phyloP scores from a whole-genome alignment of 2,888 invertebrate species.

The Trachelus stipa region DNA sequence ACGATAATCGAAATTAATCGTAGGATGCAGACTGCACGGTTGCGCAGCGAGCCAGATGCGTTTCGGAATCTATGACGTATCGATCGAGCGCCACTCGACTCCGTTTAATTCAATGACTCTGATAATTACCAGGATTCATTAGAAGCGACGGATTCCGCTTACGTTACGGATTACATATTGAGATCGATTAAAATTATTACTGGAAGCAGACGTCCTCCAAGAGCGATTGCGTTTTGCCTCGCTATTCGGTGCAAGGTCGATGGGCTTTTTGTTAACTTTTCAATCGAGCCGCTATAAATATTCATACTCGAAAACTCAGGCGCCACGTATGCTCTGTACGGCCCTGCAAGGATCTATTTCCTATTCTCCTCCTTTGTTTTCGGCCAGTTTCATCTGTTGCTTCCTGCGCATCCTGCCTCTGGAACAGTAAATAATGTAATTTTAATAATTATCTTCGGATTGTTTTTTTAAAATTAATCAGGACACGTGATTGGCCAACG shows the following conservation, averaged over 20 bases:
- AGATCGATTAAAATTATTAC: background rate
- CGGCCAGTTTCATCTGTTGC: too few relatives aligned
- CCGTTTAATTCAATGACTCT: too few relatives aligned
- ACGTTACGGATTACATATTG: background rate
- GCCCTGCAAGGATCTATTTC: background rate
- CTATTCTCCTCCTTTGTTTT: too few relatives aligned
- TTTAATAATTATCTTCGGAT: background rate
- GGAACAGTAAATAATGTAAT: too few relatives aligned
- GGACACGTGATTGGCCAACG: background rate
- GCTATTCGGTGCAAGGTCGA: constrained; percentile 39
- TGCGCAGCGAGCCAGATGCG: background rate
- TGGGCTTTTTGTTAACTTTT: constrained; percentile 15
- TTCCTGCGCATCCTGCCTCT: too few relatives aligned
- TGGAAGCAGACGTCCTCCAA: constrained; percentile 29
- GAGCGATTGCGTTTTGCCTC: constrained; percentile 11
- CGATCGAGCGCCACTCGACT: too few relatives aligned
- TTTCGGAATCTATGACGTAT: too few relatives aligned
- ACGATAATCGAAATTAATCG: background rate
- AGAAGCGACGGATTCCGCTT: background rate
- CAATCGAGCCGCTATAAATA: background rate
- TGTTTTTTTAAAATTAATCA: background rate
- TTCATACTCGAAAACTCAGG: background rate
- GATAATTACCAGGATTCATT: background rate
- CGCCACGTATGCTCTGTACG: background rate
- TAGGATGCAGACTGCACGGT: background rate